Conservation (phyloP, 1,140 invertebrate genomes). For the Aphelenchoides fujianensis region DNA sequence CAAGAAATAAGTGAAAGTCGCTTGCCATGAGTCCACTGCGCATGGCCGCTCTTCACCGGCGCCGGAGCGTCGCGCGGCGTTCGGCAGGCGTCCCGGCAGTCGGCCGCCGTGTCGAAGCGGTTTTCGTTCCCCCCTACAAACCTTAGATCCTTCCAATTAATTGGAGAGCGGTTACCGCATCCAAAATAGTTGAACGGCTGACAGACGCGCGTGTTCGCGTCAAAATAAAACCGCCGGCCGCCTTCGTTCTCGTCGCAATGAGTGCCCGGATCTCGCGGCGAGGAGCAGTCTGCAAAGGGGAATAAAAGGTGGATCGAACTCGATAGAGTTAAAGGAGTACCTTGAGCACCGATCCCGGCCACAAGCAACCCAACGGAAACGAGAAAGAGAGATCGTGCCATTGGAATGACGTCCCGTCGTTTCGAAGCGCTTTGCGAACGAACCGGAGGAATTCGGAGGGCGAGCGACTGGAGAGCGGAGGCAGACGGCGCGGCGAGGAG, state of each 20-base stretch:
- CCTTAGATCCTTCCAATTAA: constrained; percentile 19
- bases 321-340: no score
- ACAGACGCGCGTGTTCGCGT: constrained; percentile 35
- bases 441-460: no score
- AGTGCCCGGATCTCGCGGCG: constrained; percentile 23
- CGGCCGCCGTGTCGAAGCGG: constrained; percentile 15
- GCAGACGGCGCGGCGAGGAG: no score
- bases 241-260: constrained; percentile 16
- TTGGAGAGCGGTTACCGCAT: constrained; percentile 10
- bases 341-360: no score
- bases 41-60: constrained; percentile 4
- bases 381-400: no score
- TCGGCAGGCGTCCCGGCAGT: constrained; percentile 34
- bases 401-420: no score
- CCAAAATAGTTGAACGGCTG: constrained; percentile 36
- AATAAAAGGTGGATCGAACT: no score
- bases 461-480: no score
- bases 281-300: constrained; percentile 25
- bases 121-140: constrained; percentile 33
- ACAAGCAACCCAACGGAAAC: no score
- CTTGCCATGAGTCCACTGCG: constrained; percentile 32
- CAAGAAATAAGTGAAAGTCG: constrained; percentile 10
- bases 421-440: no score
- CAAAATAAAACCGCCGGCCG: constrained; percentile 30
- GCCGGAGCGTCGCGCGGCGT: neutral